These are phyloP conservation scores for Agelas oroides DNA, from an alignment of 37 sponge, comb jelly and placozoan genomes.

Conservation along the genomic window DNA sequence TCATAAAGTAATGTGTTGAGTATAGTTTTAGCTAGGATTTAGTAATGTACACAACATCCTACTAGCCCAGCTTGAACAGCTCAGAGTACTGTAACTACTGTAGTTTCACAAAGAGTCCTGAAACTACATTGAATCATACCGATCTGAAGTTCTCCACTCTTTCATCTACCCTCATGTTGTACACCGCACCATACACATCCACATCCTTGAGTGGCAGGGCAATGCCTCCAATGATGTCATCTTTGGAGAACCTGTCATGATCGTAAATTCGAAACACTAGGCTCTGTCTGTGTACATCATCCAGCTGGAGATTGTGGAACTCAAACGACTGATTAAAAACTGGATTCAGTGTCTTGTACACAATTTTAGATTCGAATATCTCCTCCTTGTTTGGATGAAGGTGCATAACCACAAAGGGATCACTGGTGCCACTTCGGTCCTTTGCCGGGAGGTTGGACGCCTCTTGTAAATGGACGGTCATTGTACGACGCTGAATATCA, in stretches of 20 bases:
- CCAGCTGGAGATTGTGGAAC: slow-evolving; percentile 40
- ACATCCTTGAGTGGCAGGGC: slow-evolving; percentile 41
- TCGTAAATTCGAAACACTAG: slow-evolving; percentile 40
- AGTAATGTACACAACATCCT: too few species aligned
- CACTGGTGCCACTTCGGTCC: slow-evolving; percentile 17
- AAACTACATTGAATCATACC: too few species aligned
- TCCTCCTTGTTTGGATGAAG: slow-evolving; percentile 59
- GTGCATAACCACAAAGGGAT: slow-evolving; percentile 56
- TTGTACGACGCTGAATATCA: slow-evolving; percentile 46
- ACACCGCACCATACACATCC: slow-evolving; percentile 56
- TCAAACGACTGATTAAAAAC: slow-evolving; percentile 69
- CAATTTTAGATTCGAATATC: slow-evolving; percentile 49
- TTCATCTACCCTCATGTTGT: slow-evolving; percentile 20
- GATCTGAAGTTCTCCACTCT: too few species aligned
- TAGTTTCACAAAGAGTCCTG: too few species aligned
- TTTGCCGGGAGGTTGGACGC: slow-evolving; percentile 34
- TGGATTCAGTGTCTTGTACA: slow-evolving; percentile 26
- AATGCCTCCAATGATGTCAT: slow-evolving; percentile 45
- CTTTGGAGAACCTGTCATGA: slow-evolving; percentile 14
- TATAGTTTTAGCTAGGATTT: too few species aligned
- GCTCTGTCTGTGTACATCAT: slow-evolving; percentile 38
- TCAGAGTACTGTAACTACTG: too few species aligned
- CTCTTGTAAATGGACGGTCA: slow-evolving; percentile 57
- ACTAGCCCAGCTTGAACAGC: too few species aligned
- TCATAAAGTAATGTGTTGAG: too few species aligned